Evolutionary conservation across 1,140 invertebrate species (phyloP).

Genomic region (Anastatus disparis): DNA sequence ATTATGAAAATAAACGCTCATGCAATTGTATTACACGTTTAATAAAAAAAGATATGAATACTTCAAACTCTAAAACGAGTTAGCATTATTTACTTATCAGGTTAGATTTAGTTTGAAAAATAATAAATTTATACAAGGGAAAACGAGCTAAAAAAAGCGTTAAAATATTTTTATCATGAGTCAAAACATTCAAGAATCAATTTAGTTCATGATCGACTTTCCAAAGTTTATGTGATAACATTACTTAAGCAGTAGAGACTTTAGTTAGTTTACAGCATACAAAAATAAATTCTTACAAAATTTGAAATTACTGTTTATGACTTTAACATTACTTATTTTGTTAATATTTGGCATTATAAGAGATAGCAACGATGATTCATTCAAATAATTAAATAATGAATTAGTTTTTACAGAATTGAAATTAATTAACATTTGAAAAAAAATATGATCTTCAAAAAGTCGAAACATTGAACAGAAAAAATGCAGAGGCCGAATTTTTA

Average conservation of each 20-base stretch:
- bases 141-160: constrained; percentile 30
- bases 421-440: constrained; percentile 8
- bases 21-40: neutral
- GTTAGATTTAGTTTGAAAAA: constrained; percentile 34
- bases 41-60: neutral
- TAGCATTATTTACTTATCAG: constrained; percentile 14
- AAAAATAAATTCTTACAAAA: constrained; percentile 2
- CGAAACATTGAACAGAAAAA: constrained; percentile 31
- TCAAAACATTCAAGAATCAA: constrained; percentile 27
- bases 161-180: constrained; percentile 21
- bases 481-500: constrained; percentile 22
- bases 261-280: constrained; percentile 8
- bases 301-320: neutral
- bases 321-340: constrained; percentile 20
- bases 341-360: constrained; percentile 32
- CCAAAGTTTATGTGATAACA: constrained; percentile 24
- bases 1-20: neutral
- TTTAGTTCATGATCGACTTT: constrained; percentile 33
- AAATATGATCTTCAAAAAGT: constrained; percentile 31
- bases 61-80: constrained; percentile 39
- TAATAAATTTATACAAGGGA: constrained; percentile 8
- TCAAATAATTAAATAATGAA: constrained; percentile 15
- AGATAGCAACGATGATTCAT: constrained; percentile 34
- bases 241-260: constrained; percentile 20
- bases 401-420: neutral